Conservation (phyloP, 2,113 vertebrate species). For the Clupea harengus region DNA sequence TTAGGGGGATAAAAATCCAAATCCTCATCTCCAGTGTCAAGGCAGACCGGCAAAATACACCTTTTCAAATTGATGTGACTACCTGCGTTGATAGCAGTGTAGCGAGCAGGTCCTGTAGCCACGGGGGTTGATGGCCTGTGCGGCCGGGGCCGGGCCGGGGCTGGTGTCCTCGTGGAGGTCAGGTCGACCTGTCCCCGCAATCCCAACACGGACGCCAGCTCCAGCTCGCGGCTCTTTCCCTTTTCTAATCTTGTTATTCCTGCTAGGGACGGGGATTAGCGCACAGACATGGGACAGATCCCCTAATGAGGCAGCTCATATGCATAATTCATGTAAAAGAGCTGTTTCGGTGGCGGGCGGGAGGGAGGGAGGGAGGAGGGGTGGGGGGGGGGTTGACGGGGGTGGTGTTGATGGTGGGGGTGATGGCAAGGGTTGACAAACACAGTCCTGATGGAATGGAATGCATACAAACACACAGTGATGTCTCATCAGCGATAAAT, state of each 20-base stretch:
- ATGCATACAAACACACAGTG: slow-evolving; percentile 32
- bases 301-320: slow-evolving; percentile 65
- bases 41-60: background rate
- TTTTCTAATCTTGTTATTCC: slow-evolving; percentile 68
- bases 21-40: background rate
- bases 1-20: background rate
- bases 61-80: slow-evolving; percentile 17
- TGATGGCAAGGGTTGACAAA: slow-evolving; percentile 53
- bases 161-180: slow-evolving; percentile 7
- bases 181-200: background rate
- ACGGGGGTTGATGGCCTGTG: background rate
- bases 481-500: slow-evolving; percentile 20
- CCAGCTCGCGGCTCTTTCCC: background rate
- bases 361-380: background rate
- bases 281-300: slow-evolving; percentile 56
- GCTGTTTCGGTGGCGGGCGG: slow-evolving; percentile 28
- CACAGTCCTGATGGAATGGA: slow-evolving; percentile 38
- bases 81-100: slow-evolving; percentile 1
- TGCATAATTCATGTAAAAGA: slow-evolving; percentile 71
- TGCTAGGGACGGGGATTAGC: slow-evolving; percentile 65
- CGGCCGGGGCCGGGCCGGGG: too few relatives aligned
- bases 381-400: background rate
- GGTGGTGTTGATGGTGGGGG: background rate
- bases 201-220: background rate
- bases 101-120: background rate